Evolutionary conservation across 1,140 invertebrate genomes (phyloP).

Genomic region (Whitmania pigra): DNA sequence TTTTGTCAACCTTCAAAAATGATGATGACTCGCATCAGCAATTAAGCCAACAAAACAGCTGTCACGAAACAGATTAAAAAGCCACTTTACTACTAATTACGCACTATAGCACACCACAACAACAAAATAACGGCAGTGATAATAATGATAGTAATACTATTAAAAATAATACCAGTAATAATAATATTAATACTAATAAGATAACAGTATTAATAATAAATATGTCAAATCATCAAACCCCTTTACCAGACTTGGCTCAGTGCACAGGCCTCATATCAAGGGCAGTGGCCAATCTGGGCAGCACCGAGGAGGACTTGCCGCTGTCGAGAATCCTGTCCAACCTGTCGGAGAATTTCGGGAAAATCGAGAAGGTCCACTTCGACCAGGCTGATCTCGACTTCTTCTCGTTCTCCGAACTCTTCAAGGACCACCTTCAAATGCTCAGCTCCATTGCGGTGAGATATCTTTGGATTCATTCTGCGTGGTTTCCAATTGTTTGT

Average conservation of each 20-base stretch:
- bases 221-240: neutral
- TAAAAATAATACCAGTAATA: too few relatives aligned
- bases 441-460: conserved; percentile 75
- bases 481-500: too few relatives aligned
- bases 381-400: conserved; percentile 92
- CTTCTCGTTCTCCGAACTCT: conserved; percentile 75
- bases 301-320: conserved; percentile 85
- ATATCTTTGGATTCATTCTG: neutral
- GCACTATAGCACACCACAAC: too few relatives aligned
- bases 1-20: too few relatives aligned
- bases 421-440: conserved; percentile 87
- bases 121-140: too few relatives aligned
- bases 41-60: too few relatives aligned
- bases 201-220: neutral
- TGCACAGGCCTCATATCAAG: conserved; percentile 70
- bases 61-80: too few relatives aligned
- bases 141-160: too few relatives aligned
- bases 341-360: conserved; percentile 79
- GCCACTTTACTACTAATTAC: too few relatives aligned
- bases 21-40: too few relatives aligned
- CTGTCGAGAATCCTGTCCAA: conserved; percentile 81
- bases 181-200: too few relatives aligned
- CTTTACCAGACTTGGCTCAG: conserved; percentile 56
- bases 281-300: conserved; percentile 77
- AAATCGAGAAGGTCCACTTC: conserved; percentile 65